Base-by-base conservation (phyloP, 1,140 invertebrate genomes). In the Marisa cornuarietis region DNA sequence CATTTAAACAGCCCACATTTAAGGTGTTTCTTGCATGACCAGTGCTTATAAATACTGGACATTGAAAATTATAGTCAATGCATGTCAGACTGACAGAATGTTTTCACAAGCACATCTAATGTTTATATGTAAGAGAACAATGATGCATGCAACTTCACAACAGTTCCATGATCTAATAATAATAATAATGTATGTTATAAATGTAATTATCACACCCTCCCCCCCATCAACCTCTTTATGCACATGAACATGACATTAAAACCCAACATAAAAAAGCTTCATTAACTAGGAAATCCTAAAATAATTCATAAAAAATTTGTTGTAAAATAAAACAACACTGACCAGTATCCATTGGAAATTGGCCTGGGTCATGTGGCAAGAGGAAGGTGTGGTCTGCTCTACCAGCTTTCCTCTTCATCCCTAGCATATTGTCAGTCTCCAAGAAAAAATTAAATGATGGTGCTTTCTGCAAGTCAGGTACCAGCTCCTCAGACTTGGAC, bases 401-500 rank as follows among this genome's bases (percentile, higher is more conserved):
- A 3, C 62, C 65, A 51, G 68, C 51, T 24, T 66, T 68, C 51
- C 76, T 77, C 18, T 54, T 54, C 63, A 77, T 14, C 7, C 22
- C 16, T 51, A 68, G 49, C 49, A 49, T 20, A 3, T 24, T 24
- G 31, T 69, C 76, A 5, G 49, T 42, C 49, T 77, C 76, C 76
- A 77, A 26, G 42, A 68, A 63, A 54, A 77, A 77, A 51, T 62
- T 77, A 42, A 77, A 65, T 13, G 76, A 66, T n/a, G 76, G 76
- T n/a, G 68, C 63, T 1, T 51, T n/a, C 49, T 77, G 76, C 65
- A 22, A n/a, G 20, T 51, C 61, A 14, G 74, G 22, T 14, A 61
- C 74, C 58, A 78, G 71, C 63, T 74, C 73, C 20, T 79, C 81
- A 61, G 72, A 81, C 63, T 86, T 84, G 52, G 82, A 61, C 54